Percentiles rank a stretch among this genome's conserved stretches.
These are phyloP conservation scores for Todiramphus chloris DNA, from an alignment of 2,113 vertebrate species.

Conservation along the genomic window DNA sequence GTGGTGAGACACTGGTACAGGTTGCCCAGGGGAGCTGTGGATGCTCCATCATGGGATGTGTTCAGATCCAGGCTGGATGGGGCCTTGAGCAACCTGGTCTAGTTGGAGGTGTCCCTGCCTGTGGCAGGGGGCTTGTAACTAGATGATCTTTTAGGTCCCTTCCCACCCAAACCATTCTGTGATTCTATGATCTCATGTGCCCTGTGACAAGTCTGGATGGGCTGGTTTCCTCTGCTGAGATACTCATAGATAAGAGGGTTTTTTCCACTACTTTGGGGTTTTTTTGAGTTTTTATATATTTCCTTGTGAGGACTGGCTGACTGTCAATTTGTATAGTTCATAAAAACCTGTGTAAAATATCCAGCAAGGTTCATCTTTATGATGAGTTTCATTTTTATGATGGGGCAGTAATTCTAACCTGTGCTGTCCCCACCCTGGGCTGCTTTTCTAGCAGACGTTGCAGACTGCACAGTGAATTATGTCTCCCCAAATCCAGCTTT, in stretches of 20 bases:
- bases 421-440: background rate
- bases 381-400: background rate
- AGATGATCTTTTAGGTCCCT: too few relatives aligned
- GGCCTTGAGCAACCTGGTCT: too few relatives aligned
- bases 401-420: background rate
- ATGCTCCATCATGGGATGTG: too few relatives aligned
- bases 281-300: background rate
- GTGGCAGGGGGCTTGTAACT: too few relatives aligned
- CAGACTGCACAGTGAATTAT: background rate
- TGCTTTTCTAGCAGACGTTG: background rate
- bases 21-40: too few relatives aligned
- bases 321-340: background rate
- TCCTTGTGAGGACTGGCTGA: background rate
- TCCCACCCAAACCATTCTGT: too few relatives aligned
- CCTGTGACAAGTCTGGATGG: background rate
- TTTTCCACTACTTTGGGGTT: background rate
- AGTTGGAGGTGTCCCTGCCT: too few relatives aligned
- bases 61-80: too few relatives aligned
- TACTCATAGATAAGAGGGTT: background rate
- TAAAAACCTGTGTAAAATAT: background rate
- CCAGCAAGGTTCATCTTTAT: background rate
- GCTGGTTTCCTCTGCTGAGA: background rate
- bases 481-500: background rate
- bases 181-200: background rate
- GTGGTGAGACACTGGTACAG: too few relatives aligned